Base-by-base conservation (phyloP, 2,888 invertebrate species). In the Autographa gamma region DNA sequence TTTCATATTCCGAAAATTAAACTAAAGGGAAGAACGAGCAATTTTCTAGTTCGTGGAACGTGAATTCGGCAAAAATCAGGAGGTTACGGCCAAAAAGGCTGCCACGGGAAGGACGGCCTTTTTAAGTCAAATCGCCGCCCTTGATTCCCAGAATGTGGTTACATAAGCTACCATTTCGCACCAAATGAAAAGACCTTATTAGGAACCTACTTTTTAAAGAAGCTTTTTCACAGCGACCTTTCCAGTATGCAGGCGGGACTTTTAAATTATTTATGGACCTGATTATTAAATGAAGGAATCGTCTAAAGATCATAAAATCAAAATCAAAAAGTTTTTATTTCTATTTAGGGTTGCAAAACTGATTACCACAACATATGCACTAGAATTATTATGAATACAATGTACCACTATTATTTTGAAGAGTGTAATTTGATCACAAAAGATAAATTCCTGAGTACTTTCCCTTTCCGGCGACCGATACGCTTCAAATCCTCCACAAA, bases 151-250 rank as follows among this genome's bases (percentile, higher is more conserved):
- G 31, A 31, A 48, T 34, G 9, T 31, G 31, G 56, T 75, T 43
- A 63, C 19, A 38, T 14, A 64, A 74, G 48, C 41, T 41, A 9
- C 32, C 56, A 75, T 66, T 75, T 71, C 66, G 74, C 76, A 63
- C n/a, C 32, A 63, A 2, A 31, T 66, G 63, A 71, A 60, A 32
- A 11, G 16, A 13, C 52, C 32, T 52, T 54, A 16, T 52, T 63
- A 56, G 54, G 13, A n/a, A 56, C 25, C 13, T 25, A 25, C 54
- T 25, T 13, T 18, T 9, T 19, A 25, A 2, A 3, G 3, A 13
- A 19, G 19, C 14, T 56, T 56, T 19, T 19, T 25, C 19, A 2
- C 11, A 13, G n/a, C 13, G 41, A 48, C 5, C 7, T 48, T 48
- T 7, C n/a, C 7, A 7, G n/a, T n/a, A 48, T 48, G n/a, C 7